These are phyloP conservation scores for Tipula helvola DNA, from an alignment of 2,888 invertebrate genomes.

Conservation along the genomic window DNA sequence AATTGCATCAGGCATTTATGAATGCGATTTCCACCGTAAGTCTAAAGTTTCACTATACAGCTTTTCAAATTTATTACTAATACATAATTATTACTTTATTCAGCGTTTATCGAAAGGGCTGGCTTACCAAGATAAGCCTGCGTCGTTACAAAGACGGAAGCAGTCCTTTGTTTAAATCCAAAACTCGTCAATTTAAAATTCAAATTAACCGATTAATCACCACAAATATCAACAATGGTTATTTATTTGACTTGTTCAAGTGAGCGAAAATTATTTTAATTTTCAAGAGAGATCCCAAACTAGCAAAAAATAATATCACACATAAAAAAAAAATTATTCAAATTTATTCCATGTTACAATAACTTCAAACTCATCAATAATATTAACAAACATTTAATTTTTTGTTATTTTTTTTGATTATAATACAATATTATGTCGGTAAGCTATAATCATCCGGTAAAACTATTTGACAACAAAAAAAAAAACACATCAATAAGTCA, in stretches of 20 bases:
- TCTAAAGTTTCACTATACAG: no score
- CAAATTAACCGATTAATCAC: not conserved
- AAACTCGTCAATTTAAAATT: not conserved
- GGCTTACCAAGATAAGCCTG: no score
- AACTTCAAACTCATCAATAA: not conserved
- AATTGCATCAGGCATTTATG: no score
- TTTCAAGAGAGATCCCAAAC: not conserved
- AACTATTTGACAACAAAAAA: not conserved
- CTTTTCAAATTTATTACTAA: no score
- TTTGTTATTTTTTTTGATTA: not conserved
- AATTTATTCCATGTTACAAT: not conserved
- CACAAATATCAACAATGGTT: not conserved
- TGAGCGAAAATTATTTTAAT: not conserved
- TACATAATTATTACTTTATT: no score
- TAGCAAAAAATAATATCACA: not conserved
- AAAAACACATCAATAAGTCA: not conserved
- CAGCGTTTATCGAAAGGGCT: no score
- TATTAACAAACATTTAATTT: not conserved
- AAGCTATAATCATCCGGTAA: constrained; percentile 4
- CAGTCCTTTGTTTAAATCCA: no score
- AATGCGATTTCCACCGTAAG: no score
- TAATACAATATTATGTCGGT: not conserved
- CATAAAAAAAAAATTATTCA: not conserved
- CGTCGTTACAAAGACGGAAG: no score
- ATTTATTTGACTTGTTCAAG: not conserved